Evolutionary conservation across 2,888 invertebrate species (phyloP), one percentile per base, ranked within the genome.

Genomic region (Operophtera brumata): DNA sequence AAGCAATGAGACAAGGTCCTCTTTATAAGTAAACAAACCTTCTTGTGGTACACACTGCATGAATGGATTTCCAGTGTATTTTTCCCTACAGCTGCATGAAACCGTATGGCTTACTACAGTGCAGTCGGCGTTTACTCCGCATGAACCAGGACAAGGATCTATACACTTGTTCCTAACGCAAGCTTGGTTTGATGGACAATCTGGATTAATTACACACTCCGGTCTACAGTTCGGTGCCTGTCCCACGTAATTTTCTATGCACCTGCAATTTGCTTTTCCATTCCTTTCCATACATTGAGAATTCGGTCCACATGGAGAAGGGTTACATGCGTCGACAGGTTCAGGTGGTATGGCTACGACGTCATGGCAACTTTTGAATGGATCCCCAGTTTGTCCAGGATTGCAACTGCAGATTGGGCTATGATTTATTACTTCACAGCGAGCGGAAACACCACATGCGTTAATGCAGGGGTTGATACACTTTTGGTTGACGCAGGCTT

Each of bases 361-460:
- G 64, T 93, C 92, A 59, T 92, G 91, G 73, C 95, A 95, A 65
- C 94, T 93, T 75, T 93, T 93, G 83, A 96, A 95, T 47, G 96
- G 95, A 92, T 96, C 95, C 35, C 96, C 96, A 20, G 93, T 93
- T 79, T 94, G 93, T 13, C 94, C 94, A 13, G 92, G 82, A 51
- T 94, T 94, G 73, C 97, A 97, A 63, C 93, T 94, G 75, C 97
- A 97, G 54, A 96, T 94, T 10, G 96, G 96, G 75, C 96, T 96
- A 74, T 97, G 96, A 76, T 95, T 95, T 30, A 96, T 93, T 1
- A 96, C 95, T 68, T 94, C 93, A 78, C 97, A 97, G 34, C 93
- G 86, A 1, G 96, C 96, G 51, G 92, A 93, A 14, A 92, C 83
- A 8, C 96, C 96, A 78, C 96, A 96, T 28, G 95, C 94, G 57